These are phyloP conservation scores for Lutjanus erythropterus DNA, from an alignment of 2,113 vertebrate species.

Conservation along the genomic window DNA sequence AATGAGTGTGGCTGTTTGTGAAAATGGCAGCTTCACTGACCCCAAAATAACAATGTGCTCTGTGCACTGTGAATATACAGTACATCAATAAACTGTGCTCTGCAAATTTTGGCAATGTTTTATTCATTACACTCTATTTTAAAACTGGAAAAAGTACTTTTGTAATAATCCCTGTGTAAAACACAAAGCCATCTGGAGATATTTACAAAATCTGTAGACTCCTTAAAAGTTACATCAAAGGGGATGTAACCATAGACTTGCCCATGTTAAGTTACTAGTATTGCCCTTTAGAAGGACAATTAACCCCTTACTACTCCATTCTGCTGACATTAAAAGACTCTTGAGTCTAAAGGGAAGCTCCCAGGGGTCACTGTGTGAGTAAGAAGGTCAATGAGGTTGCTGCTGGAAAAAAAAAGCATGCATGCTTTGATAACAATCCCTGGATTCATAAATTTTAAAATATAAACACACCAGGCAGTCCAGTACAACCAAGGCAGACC, in stretches of 20 bases:
- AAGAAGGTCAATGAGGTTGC: conserved; percentile 15
- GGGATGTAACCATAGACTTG: not conserved
- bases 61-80: not conserved
- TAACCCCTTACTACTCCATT: conserved; percentile 28
- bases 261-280: conserved; percentile 17
- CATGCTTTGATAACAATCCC: conserved; percentile 19
- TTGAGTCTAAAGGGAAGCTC: conserved; percentile 16
- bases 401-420: not conserved
- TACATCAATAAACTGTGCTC: not conserved
- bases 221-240: conserved; percentile 11
- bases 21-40: not conserved
- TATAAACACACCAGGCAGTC: not conserved
- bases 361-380: not conserved
- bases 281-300: conserved; percentile 33
- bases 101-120: not conserved
- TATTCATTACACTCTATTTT: not conserved
- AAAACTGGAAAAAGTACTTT: not conserved
- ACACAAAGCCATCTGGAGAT: conserved; percentile 3
- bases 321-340: conserved; percentile 27
- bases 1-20: not conserved
- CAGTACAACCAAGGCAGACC: conserved; percentile 21
- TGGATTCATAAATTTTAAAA: conserved; percentile 28
- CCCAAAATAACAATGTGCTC: not conserved
- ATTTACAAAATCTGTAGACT: not conserved
- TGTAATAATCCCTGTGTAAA: not conserved